Evolutionary conservation across 2,888 invertebrate species (phyloP).

Genomic region (Callyntrura guangdongensis): DNA sequence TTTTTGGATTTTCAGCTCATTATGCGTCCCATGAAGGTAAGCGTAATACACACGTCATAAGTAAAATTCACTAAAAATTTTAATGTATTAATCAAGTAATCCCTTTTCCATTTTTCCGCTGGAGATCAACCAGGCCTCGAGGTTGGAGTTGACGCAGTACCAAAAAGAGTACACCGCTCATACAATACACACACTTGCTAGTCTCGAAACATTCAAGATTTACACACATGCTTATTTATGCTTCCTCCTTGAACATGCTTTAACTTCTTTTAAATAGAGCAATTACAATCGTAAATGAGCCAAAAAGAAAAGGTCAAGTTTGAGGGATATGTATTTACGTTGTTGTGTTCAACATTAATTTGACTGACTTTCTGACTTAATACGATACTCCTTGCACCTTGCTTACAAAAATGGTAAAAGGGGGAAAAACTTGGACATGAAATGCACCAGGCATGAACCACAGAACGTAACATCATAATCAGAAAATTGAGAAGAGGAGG

Average conservation of each 20-base stretch:
- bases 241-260: background rate
- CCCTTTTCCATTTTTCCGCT: background rate
- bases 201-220: background rate
- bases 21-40: conserved; percentile 16
- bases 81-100: conserved; percentile 55
- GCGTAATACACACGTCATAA: conserved; percentile 18
- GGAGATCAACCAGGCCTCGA: conserved; percentile 27
- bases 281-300: conserved; percentile 76
- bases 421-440: conserved; percentile 20
- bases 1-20: conserved; percentile 15
- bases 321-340: conserved; percentile 41
- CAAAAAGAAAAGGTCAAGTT: conserved; percentile 63
- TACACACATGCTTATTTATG: background rate
- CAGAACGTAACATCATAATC: conserved; percentile 17
- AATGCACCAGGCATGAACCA: conserved; percentile 37
- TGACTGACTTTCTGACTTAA: conserved; percentile 72
- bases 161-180: background rate
- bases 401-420: conserved; percentile 14
- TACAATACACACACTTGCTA: background rate
- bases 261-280: conserved; percentile 67
- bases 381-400: conserved; percentile 40
- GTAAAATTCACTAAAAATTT: conserved; percentile 33
- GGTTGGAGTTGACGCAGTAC: background rate
- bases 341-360: conserved; percentile 60
- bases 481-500: background rate